Conservation (phyloP, 2,888 invertebrate species). For the Incurvaria masculella region DNA sequence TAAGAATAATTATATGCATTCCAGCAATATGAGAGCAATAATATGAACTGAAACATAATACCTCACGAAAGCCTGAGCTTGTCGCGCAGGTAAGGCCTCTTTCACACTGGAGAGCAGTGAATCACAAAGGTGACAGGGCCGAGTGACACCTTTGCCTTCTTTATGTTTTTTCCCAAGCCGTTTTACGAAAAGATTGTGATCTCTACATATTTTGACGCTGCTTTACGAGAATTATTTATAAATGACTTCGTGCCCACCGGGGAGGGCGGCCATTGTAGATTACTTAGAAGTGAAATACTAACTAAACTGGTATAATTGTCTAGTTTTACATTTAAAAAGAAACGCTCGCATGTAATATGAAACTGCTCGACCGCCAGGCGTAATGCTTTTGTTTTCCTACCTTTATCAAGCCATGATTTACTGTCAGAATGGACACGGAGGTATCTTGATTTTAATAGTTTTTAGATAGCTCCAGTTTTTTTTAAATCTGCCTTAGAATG, state of each 20-base stretch:
- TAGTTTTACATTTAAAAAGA: neutral
- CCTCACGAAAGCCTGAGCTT: neutral
- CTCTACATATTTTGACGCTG: constrained; percentile 58
- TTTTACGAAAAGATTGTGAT: constrained; percentile 58
- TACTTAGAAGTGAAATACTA: constrained; percentile 1
- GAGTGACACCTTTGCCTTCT: constrained; percentile 55
- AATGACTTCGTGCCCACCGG: constrained; percentile 30
- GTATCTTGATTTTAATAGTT: no score
- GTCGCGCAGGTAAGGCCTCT: constrained; percentile 46
- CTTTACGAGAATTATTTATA: constrained; percentile 51
- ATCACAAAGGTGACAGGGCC: constrained; percentile 48
- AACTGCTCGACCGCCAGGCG: no score
- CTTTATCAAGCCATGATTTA: no score
- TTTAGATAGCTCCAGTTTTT: no score
- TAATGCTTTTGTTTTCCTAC: no score
- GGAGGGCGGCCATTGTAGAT: neutral
- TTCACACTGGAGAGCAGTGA: constrained; percentile 49
- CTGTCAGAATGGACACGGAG: no score
- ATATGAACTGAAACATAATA: neutral
- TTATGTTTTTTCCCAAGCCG: constrained; percentile 60
- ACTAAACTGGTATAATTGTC: neutral
- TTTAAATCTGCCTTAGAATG: no score
- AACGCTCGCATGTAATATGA: neutral
- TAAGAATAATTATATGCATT: no score
- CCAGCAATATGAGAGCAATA: no score